Conservation (phyloP, 2,113 vertebrate genomes). For the Corythoichthys haematopterus region DNA sequence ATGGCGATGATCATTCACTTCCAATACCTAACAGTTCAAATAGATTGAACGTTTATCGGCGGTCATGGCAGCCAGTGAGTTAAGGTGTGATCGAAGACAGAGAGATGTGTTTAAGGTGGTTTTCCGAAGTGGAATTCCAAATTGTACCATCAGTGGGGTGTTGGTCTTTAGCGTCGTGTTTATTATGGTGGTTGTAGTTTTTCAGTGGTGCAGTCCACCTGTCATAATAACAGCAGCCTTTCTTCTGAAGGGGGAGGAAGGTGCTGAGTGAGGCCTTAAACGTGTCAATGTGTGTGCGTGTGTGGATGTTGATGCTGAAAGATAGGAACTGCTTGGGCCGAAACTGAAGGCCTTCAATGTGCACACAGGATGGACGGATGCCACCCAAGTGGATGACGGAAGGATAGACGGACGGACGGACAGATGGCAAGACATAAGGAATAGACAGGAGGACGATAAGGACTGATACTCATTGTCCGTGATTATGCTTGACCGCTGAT, state of each 20-base stretch:
- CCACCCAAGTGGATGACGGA: slow-evolving; percentile 66
- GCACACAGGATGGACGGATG: slow-evolving; percentile 45
- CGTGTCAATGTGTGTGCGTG: slow-evolving; percentile 16
- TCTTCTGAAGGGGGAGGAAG: background rate
- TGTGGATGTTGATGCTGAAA: slow-evolving; percentile 68
- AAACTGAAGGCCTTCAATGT: slow-evolving; percentile 48
- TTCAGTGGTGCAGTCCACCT: slow-evolving; percentile 58
- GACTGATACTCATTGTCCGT: background rate
- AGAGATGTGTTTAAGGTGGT: no score
- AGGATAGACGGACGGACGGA: slow-evolving; percentile 13
- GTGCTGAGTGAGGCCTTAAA: slow-evolving; percentile 38
- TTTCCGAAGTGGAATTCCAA: background rate
- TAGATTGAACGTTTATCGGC: no score
- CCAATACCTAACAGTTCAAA: no score
- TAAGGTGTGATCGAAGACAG: no score
- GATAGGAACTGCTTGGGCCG: slow-evolving; percentile 69
- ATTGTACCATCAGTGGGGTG: background rate
- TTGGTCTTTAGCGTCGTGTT: background rate
- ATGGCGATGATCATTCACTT: no score
- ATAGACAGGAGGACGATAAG: background rate
- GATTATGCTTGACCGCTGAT: background rate
- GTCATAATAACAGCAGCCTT: slow-evolving; percentile 71
- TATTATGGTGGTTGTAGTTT: slow-evolving; percentile 1
- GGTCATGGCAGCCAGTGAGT: no score
- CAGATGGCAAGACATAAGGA: background rate